Percentiles rank a stretch among this genome's conserved stretches.
phyloP scores from a whole-genome alignment of 2,797 vertebrate species.

The Columba guinea region DNA sequence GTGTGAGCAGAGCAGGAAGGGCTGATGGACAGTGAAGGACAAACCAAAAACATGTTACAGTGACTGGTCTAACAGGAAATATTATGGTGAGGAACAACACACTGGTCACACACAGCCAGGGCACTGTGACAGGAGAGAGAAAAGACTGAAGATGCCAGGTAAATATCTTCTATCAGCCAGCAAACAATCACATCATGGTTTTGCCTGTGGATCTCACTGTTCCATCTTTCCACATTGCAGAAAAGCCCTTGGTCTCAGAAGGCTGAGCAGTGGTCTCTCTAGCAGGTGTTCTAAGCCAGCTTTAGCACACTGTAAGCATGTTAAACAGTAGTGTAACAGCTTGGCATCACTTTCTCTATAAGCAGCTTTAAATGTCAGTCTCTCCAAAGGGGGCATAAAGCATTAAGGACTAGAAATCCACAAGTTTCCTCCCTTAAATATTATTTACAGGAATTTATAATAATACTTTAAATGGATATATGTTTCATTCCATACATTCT shows the following conservation, averaged over 20 bases:
- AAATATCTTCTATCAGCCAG: not conserved
- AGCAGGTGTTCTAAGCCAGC: not conserved
- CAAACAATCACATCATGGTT: not conserved
- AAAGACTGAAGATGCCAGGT: not conserved
- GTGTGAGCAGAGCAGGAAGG: not conserved
- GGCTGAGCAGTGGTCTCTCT: not conserved
- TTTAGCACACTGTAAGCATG: not conserved
- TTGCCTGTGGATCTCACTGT: not conserved
- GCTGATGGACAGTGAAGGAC: not conserved
- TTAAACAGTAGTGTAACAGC: not conserved
- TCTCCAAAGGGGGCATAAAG: not conserved
- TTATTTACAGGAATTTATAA: not conserved
- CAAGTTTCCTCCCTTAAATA: not conserved
- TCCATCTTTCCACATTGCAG: not conserved
- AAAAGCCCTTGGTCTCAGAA: not conserved
- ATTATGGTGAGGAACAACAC: not conserved
- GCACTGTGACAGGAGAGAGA: not conserved
- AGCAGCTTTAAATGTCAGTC: conserved; percentile 23
- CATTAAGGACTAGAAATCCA: not conserved
- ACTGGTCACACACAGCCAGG: not conserved
- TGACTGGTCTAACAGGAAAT: not conserved
- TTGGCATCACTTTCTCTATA: not conserved
- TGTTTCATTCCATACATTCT: not conserved
- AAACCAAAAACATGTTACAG: not conserved
- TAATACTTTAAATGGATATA: not conserved